Conservation (phyloP, 2,797 vertebrate genomes). For the Silurus lanzhouensis region DNA sequence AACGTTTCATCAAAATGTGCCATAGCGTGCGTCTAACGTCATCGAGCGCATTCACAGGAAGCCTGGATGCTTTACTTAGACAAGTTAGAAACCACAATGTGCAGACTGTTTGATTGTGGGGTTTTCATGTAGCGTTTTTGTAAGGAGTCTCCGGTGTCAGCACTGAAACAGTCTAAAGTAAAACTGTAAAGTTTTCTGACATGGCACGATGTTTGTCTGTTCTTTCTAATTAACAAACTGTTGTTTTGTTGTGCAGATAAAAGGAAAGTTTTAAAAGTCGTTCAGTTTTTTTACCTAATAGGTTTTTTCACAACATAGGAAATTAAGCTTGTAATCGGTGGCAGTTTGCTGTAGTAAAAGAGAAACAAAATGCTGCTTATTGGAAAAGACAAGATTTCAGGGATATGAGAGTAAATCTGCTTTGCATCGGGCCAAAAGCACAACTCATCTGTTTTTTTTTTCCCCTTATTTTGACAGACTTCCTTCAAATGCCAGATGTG, state of each 20-base stretch:
- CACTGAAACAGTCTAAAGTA: not conserved
- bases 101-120: not conserved
- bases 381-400: constrained; percentile 9
- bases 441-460: not conserved
- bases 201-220: not conserved
- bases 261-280: not conserved
- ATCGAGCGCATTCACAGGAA: not conserved
- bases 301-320: too few species aligned
- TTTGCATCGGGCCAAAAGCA: not conserved
- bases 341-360: constrained; percentile 4
- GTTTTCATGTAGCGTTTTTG: not conserved
- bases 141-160: not conserved
- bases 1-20: not conserved
- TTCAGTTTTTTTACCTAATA: not conserved
- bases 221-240: not conserved
- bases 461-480: constrained; percentile 3
- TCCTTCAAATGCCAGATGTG: constrained; percentile 19
- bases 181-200: not conserved
- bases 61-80: not conserved
- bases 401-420: not conserved
- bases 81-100: not conserved
- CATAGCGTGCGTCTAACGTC: not conserved
- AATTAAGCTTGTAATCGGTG: not conserved
- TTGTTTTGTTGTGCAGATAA: too few species aligned
- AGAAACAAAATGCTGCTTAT: not conserved